Conservation (phyloP, 2,113 vertebrate species). For the Mus spicilegus region DNA sequence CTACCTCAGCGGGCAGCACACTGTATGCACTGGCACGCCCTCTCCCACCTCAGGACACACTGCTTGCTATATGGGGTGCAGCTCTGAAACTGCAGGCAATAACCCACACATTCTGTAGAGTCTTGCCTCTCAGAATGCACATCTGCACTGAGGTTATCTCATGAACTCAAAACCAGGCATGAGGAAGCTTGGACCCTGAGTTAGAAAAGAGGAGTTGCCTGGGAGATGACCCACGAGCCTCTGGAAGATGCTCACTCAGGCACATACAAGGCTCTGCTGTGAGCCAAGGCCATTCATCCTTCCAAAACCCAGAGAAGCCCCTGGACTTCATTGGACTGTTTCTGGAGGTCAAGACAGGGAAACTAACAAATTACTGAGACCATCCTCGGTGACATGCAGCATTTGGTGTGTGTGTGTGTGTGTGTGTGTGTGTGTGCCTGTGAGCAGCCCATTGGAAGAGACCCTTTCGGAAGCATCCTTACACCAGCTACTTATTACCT, state of each 20-base stretch:
- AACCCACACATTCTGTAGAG: not conserved
- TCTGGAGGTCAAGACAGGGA: not conserved
- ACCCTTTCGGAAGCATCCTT: not conserved
- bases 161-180: not conserved
- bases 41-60: too few relatives aligned
- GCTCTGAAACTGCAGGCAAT: not conserved
- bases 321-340: not conserved
- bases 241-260: not conserved
- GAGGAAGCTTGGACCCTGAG: not conserved
- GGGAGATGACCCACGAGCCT: not conserved
- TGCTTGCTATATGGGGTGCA: not conserved
- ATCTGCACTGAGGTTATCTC: not conserved
- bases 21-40: not conserved
- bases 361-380: not conserved
- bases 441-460: not conserved
- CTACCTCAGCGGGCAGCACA: not conserved
- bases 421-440: not conserved
- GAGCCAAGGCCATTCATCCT: not conserved
- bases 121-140: not conserved
- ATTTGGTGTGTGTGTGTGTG: not conserved
- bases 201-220: not conserved
- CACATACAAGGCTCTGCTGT: not conserved
- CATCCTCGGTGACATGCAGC: not conserved
- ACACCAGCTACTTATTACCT: not conserved
- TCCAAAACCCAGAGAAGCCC: not conserved